phyloP scores from a whole-genome alignment of 30 jellyfish, hydroid and myxozoan genomes.

The Hydractinia symbiolongicarpus region DNA sequence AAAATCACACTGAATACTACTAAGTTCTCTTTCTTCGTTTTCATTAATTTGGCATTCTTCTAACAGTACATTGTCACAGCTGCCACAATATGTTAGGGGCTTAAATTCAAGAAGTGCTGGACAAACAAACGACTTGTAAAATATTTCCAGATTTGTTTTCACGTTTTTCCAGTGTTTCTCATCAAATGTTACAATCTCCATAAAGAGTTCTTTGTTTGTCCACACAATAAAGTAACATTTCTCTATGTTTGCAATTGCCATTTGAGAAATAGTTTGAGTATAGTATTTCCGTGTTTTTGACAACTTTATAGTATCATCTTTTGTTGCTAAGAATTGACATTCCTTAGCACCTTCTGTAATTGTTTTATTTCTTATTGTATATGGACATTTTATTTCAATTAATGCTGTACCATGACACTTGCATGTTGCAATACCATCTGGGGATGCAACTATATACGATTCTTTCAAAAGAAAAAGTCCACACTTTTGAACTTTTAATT shows the following conservation, averaged over 20 bases:
- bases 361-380: slow-evolving; percentile 18
- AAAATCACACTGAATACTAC: not conserved
- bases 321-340: slow-evolving; percentile 15
- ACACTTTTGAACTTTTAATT: not conserved
- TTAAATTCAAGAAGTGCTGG: not conserved
- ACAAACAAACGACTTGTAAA: not conserved
- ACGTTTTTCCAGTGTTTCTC: slow-evolving; percentile 8
- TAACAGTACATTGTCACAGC: not conserved
- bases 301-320: slow-evolving; percentile 11
- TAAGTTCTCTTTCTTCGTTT: not conserved
- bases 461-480: slow-evolving; percentile 22
- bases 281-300: slow-evolving; percentile 34
- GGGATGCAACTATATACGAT: slow-evolving; percentile 45
- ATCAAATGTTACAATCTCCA: slow-evolving; percentile 11
- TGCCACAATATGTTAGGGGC: not conserved
- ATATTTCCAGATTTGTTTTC: slow-evolving; percentile 14
- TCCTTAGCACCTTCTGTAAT: slow-evolving; percentile 13
- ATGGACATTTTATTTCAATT: slow-evolving; percentile 44
- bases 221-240: slow-evolving; percentile 26
- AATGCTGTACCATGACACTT: slow-evolving; percentile 25
- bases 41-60: slow-evolving; percentile 15
- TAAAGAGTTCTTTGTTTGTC: slow-evolving; percentile 9
- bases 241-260: slow-evolving; percentile 11
- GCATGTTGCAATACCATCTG: slow-evolving; percentile 40
- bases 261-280: slow-evolving; percentile 43